Evolutionary conservation across 2,113 vertebrate species (phyloP).

Genomic region (Mionectes macconnelli): DNA sequence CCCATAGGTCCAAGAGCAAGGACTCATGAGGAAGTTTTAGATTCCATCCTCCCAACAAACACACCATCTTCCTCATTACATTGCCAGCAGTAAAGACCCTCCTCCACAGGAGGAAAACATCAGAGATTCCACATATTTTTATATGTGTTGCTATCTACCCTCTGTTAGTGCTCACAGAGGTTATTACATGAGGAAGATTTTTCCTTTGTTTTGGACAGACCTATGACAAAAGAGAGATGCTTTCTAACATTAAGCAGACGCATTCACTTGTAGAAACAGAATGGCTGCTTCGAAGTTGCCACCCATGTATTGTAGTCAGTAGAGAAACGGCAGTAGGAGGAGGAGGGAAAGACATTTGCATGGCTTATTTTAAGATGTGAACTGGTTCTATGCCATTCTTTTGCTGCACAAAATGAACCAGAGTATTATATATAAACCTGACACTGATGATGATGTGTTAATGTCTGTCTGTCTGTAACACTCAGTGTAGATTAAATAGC

Average conservation of each 20-base stretch:
- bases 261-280: background rate
- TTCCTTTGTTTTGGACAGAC: background rate
- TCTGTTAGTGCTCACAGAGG: background rate
- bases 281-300: background rate
- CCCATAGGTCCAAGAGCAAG: background rate
- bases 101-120: background rate
- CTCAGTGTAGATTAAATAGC: background rate
- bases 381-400: background rate
- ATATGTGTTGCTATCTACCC: background rate
- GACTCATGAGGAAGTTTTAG: accelerated
- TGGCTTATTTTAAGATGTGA: background rate
- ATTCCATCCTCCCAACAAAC: background rate
- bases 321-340: background rate
- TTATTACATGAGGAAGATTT: background rate
- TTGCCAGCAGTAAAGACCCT: background rate
- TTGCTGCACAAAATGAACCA: background rate
- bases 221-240: background rate
- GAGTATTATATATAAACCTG: background rate
- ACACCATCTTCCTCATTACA: background rate
- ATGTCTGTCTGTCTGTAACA: background rate
- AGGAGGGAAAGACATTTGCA: background rate
- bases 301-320: background rate
- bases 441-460: background rate
- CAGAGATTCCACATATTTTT: background rate
- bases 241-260: background rate